A percentile compares a stretch with the other conserved stretches of the same genome.
phyloP scores from a whole-genome alignment of 1,140 invertebrate genomes.

The Polypedilum pembai region DNA sequence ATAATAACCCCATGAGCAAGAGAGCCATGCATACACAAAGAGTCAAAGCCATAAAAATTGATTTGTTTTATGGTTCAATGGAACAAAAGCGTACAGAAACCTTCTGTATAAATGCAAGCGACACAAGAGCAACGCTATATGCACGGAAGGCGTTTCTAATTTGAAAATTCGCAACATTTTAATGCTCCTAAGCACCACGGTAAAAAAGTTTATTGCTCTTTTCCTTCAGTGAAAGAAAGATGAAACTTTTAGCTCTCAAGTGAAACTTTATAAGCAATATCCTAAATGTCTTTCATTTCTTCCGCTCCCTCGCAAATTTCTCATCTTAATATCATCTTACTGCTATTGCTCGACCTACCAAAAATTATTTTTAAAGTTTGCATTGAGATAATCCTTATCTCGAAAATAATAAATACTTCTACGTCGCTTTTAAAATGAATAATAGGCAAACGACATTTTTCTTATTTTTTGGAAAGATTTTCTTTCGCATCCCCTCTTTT shows the following conservation, averaged over 20 bases:
- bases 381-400: slow-evolving; percentile 26
- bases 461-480: neutral
- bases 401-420: slow-evolving; percentile 21
- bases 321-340: neutral
- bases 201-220: neutral
- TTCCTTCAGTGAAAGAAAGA: neutral
- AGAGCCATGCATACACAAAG: neutral
- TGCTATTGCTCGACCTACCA: too few relatives aligned
- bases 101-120: neutral
- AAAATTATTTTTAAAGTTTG: slow-evolving; percentile 7
- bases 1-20: neutral
- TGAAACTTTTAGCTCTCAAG: neutral
- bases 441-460: slow-evolving; percentile 1
- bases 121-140: neutral
- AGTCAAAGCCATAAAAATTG: slow-evolving; percentile 22
- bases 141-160: slow-evolving; percentile 27
- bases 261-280: slow-evolving; percentile 14
- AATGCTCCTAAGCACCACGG: slow-evolving; percentile 5
- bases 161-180: slow-evolving; percentile 25
- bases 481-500: neutral
- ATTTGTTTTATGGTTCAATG: slow-evolving; percentile 27
- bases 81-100: neutral
- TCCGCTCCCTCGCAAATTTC: neutral
- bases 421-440: slow-evolving; percentile 25
- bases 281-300: slow-evolving; percentile 11